Evolutionary conservation across 2,888 invertebrate species (phyloP).

Genomic region (Odontothrips loti): DNA sequence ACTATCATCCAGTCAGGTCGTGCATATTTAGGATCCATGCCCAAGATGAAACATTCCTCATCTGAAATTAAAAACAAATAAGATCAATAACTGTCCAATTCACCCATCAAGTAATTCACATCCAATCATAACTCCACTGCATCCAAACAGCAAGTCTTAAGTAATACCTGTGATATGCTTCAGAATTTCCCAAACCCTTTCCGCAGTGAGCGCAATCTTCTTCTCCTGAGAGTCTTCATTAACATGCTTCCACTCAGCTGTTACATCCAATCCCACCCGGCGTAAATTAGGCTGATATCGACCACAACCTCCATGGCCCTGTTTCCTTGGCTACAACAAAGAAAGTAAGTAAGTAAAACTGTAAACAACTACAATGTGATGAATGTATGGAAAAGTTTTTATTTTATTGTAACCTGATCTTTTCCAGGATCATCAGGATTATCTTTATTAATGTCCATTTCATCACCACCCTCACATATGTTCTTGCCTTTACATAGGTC

Average conservation of each 20-base stretch:
- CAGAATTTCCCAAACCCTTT: slow-evolving; percentile 94
- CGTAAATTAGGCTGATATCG: slow-evolving; percentile 93
- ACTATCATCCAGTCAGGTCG: slow-evolving; percentile 99
- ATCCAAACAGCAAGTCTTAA: not conserved
- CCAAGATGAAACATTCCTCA: slow-evolving; percentile 90
- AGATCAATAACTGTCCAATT: not conserved
- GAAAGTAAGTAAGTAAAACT: slow-evolving; percentile 12
- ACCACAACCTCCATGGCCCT: slow-evolving; percentile 93
- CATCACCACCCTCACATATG: slow-evolving; percentile 97
- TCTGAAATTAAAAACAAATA: slow-evolving; percentile 54
- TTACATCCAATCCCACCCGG: slow-evolving; percentile 83
- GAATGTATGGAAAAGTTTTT: not conserved
- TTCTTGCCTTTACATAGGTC: slow-evolving; percentile 97
- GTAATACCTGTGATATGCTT: slow-evolving; percentile 73
- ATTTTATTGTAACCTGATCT: slow-evolving; percentile 37
- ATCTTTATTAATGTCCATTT: slow-evolving; percentile 87
- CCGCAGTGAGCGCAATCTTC: slow-evolving; percentile 89
- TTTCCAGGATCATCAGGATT: slow-evolving; percentile 41
- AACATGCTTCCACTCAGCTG: slow-evolving; percentile 97
- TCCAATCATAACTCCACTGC: not conserved
- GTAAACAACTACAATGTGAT: not conserved
- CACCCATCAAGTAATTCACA: not conserved
- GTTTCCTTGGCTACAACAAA: slow-evolving; percentile 51
- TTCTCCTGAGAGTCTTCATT: slow-evolving; percentile 98
- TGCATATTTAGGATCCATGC: slow-evolving; percentile 95